Conservation (phyloP, 2,797 vertebrate genomes). For the Anisognathus igniventris region DNA sequence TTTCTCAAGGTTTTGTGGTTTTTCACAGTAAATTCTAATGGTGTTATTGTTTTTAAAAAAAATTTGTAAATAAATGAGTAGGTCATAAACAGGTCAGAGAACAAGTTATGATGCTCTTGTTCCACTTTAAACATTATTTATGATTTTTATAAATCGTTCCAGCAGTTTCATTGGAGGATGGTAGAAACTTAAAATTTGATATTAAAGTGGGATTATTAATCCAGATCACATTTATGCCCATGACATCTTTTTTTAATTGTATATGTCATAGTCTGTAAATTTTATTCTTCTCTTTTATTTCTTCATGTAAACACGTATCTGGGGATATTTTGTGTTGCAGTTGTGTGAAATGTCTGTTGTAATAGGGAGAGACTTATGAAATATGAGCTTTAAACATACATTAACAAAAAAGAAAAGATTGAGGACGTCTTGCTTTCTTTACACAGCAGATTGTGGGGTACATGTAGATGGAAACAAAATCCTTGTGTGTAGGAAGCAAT, state of each 20-base stretch:
- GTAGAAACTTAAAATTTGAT: neutral
- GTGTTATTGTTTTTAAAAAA: neutral
- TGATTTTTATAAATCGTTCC: neutral
- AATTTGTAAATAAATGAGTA: neutral
- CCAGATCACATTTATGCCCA: neutral
- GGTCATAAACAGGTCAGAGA: neutral
- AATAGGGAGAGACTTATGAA: neutral
- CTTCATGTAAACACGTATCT: rapidly evolving
- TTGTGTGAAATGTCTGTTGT: neutral
- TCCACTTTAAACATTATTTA: neutral
- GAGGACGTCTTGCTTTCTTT: neutral
- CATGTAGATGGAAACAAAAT: neutral
- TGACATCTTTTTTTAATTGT: neutral
- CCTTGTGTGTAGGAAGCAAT: neutral
- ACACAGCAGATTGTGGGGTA: neutral
- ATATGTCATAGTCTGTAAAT: neutral
- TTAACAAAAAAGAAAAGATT: neutral
- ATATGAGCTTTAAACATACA: neutral
- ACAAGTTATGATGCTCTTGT: neutral
- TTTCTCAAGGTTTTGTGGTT: neutral
- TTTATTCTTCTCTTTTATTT: neutral
- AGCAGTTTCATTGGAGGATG: neutral
- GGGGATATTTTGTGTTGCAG: neutral
- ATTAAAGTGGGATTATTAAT: neutral
- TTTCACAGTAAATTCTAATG: neutral